Evolutionary conservation across 2,113 vertebrate genomes (phyloP), one percentile per base, ranked within the genome.

Genomic region (Tetrao urogallus): DNA sequence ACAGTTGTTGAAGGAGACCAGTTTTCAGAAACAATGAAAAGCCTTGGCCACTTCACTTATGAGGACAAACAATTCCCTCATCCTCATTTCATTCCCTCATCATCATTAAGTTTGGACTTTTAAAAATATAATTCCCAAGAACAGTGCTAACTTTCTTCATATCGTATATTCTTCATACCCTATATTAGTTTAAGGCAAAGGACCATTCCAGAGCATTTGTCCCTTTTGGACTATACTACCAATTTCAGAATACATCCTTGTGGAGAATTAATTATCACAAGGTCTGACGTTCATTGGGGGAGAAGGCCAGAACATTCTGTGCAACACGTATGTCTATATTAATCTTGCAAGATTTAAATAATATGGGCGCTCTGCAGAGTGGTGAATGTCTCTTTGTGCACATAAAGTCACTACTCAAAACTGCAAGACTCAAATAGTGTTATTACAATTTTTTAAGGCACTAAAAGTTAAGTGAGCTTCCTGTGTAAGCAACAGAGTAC

Each of bases 1-100:
- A 97, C 70, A 98, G 93, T 36, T 98, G 97, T 93, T 97, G 95
- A 84, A 97, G 96, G 27, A 98, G 88, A 90, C 92, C 94, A 1
- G 63, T 89, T 52, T 94, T 98, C 36, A 98, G 96, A 91, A 98
- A 97, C 45, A 81, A 97, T 42, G 83, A 97, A 57, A 98, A 96
- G 96, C 94, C 86, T 93, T 98, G 54, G 97, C 97, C 13, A 97
- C 96, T 70, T 98, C 97, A 60, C 90, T 97, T 14, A 85, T 97
- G 52, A 93, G 93, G 88, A 96, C 96, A 86, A 96, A 98, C 9
- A 40, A 95, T 19, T 71, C 94, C 10, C 64, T 61, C 34, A 80
- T 45, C 16, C 42, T 57, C 10, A 94, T 86, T 25, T 96, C 90
- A n/a, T n/a, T n/a, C n/a, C n/a, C n/a, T n/a, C n/a, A n/a, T n/a